Evolutionary conservation across 2,797 vertebrate species (phyloP), one percentile per base, ranked within the genome.

Genomic region (Anolis apletophallus): DNA sequence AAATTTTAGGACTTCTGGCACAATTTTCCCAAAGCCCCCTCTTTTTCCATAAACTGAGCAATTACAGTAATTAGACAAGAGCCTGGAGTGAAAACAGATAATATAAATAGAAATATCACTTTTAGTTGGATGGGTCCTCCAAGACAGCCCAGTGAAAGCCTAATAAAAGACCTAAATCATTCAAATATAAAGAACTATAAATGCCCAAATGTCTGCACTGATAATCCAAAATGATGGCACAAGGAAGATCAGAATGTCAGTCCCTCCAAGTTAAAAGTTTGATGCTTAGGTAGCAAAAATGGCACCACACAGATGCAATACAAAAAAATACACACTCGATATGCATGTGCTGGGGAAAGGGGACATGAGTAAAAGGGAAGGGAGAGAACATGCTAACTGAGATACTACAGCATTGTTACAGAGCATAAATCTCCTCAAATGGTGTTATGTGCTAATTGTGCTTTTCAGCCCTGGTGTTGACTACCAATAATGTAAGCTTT

Each of bases 1-100:
- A 69, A n/a, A 67, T 16, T 12, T 67, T 73, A 82, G 11, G 69
- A 3, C 68, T 64, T 78, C 52, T 17, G 16, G 77, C 10, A 71
- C 23, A 2, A 86, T 91, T 90, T 83, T 76, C 52, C 72, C 73
- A 88, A 90, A 55, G 26, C 4, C 13, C 84, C 85, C n/a, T 73
- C 85, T 75, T 74, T 64, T 90, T 55, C 87, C 85, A 59, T 78
- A 78, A 88, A 85, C 79, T 86, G 86, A 88, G 81, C 57, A 87
- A 87, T 50, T 81, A 36, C 54, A 83, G 91, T 57, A 85, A 55
- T 90, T 91, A 89, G 87, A 82, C 75, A 86, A 76, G 71, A 88
- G 89, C 76, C 83, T 72, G 69, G 90, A 40, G 0, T 40, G 29
- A 0, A 0, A 80, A 32, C 9, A 34, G 76, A 32, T 73, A 84